Base-by-base conservation (phyloP, 2,888 invertebrate species). In the Andrena haemorrhoa region DNA sequence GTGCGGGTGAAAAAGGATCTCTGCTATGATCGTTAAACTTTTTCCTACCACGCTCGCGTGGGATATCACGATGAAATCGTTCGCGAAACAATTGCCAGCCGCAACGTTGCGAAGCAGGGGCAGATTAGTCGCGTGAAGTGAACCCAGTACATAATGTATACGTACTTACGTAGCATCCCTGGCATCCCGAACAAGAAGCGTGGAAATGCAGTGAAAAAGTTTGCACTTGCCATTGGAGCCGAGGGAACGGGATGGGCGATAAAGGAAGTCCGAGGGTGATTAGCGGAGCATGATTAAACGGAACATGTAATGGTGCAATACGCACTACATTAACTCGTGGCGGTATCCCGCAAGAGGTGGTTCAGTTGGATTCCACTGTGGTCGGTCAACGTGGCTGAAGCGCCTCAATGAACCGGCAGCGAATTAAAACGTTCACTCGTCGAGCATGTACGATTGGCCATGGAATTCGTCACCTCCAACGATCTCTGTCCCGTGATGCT, bases 281-380 rank as follows among this genome's bases (percentile, higher is more conserved):
- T 88, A 83, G 79, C 83, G 72, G 78, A 77, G 83, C 86, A 87
- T 86, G 91, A 90, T 91, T 89, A 90, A 90, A 89, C 89, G 91
- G 89, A 89, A 89, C 89, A 85, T 88, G 88, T 89, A 90, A 90
- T 90, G 86, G 87, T 89, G 88, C 89, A 90, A 90, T 82, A 85
- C 86, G 88, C 85, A 79, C 84, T 84, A 73, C 86, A 83, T 89
- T 88, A 86, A 86, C 87, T 86, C 86, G 86, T 86, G 87, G 89
- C 89, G 87, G 90, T 88, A 85, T 85, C 88, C 89, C 89, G 90
- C 89, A 89, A 90, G 88, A 90, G 90, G 87, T 85, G 88, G 90
- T 89, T 89, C 85, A 87, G 89, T 89, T 83, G 89, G 89, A 91
- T 91, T 91, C 90, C 91, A 85, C 79, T 77, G 88, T 87, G 86